These are phyloP conservation scores for Falco concolor DNA, from an alignment of 2,797 vertebrate species.

Conservation along the genomic window DNA sequence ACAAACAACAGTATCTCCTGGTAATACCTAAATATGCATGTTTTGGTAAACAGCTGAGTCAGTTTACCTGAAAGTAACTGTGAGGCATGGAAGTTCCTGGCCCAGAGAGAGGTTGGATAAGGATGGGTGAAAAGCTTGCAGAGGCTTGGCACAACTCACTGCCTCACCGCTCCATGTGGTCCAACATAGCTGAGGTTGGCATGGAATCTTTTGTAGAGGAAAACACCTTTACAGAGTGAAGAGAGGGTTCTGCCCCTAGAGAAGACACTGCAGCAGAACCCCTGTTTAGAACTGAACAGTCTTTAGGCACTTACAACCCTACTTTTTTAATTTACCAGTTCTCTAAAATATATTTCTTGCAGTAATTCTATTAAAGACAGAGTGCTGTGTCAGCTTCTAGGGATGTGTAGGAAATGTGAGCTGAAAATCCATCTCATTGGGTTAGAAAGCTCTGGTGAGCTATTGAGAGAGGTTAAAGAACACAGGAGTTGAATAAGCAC, in stretches of 20 bases:
- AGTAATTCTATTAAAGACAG: not conserved
- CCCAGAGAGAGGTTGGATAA: not conserved
- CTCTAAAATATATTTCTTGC: not conserved
- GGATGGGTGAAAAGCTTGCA: not conserved
- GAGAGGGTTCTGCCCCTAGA: not conserved
- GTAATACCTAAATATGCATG: not conserved
- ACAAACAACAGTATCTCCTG: not conserved
- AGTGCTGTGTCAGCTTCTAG: not conserved
- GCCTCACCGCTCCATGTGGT: fast-evolving
- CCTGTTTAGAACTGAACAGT: not conserved
- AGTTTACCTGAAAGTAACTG: not conserved
- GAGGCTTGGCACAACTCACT: not conserved
- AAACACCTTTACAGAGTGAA: not conserved
- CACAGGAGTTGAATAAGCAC: not conserved
- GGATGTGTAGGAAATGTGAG: not conserved
- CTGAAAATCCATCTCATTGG: not conserved
- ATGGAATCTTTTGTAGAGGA: not conserved
- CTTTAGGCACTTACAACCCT: not conserved
- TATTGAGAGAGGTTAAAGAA: not conserved
- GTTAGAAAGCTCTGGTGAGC: not conserved
- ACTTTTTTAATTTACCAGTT: not conserved
- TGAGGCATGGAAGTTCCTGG: not conserved
- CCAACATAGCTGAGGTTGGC: not conserved
- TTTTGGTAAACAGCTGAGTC: not conserved
- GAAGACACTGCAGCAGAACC: not conserved